phyloP scores from a whole-genome alignment of 2,797 vertebrate species.

The Momotus momota region DNA sequence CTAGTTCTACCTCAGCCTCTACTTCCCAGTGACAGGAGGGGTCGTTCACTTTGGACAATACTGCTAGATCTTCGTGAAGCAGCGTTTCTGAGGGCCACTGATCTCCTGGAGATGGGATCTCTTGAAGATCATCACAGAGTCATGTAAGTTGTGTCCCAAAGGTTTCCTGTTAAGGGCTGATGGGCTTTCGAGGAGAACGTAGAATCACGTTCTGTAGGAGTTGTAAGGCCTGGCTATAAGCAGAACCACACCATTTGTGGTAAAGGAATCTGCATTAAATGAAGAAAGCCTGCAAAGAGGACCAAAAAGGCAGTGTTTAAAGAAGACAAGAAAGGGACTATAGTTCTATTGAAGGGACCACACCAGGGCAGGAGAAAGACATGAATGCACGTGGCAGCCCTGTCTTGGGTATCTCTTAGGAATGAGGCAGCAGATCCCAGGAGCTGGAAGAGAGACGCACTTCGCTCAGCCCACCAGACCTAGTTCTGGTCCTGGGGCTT shows the following conservation, averaged over 20 bases:
- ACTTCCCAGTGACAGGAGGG: not conserved
- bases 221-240: not conserved
- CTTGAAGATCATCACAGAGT: not conserved
- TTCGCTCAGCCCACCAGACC: not conserved
- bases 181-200: not conserved
- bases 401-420: not conserved
- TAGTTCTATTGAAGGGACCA: not conserved
- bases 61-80: not conserved
- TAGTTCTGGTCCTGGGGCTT: not conserved
- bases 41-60: not conserved
- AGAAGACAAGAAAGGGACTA: not conserved
- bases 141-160: not conserved
- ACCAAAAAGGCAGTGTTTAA: not conserved
- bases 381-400: rapidly evolving
- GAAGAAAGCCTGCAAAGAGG: not conserved
- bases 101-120: not conserved
- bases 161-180: not conserved
- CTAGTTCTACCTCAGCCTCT: not conserved
- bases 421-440: not conserved
- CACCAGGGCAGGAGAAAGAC: not conserved
- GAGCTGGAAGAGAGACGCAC: not conserved
- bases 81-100: not conserved
- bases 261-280: not conserved
- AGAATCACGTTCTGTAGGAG: not conserved
- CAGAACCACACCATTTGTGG: not conserved